Evolutionary conservation across 2,113 vertebrate genomes (phyloP).

Genomic region (Plecturocebus donacophilus): DNA sequence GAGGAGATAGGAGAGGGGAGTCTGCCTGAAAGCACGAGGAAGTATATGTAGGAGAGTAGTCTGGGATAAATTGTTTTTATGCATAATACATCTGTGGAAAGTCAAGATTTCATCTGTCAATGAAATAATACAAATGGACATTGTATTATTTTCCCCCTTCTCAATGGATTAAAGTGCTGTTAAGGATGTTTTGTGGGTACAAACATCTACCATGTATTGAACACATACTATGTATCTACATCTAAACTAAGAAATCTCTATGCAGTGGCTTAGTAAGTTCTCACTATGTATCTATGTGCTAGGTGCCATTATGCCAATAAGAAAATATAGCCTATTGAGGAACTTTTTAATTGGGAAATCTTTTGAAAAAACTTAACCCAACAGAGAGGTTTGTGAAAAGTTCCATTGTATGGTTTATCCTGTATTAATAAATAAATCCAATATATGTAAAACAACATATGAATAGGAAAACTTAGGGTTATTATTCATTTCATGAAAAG

Average conservation of each 20-base stretch:
- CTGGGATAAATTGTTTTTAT: not conserved
- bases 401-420: not conserved
- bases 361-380: slow-evolving; percentile 16
- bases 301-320: not conserved
- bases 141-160: not conserved
- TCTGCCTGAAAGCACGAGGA: slow-evolving; percentile 29
- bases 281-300: not conserved
- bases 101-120: slow-evolving; percentile 18
- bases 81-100: slow-evolving; percentile 24
- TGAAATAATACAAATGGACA: not conserved
- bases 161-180: not conserved
- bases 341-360: not conserved
- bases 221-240: not conserved
- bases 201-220: not conserved
- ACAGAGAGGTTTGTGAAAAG: slow-evolving; percentile 28
- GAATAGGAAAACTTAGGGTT: not conserved
- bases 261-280: slow-evolving; percentile 15
- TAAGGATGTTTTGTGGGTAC: not conserved
- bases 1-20: not conserved
- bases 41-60: not conserved
- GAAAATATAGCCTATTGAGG: not conserved
- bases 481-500: slow-evolving; percentile 38
- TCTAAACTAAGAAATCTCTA: slow-evolving; percentile 18
- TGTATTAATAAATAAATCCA: slow-evolving; percentile 8
- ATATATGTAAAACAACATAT: slow-evolving; percentile 23